These are phyloP conservation scores for Agriopis leucophaearia DNA, from an alignment of 2,888 invertebrate genomes.

Conservation along the genomic window DNA sequence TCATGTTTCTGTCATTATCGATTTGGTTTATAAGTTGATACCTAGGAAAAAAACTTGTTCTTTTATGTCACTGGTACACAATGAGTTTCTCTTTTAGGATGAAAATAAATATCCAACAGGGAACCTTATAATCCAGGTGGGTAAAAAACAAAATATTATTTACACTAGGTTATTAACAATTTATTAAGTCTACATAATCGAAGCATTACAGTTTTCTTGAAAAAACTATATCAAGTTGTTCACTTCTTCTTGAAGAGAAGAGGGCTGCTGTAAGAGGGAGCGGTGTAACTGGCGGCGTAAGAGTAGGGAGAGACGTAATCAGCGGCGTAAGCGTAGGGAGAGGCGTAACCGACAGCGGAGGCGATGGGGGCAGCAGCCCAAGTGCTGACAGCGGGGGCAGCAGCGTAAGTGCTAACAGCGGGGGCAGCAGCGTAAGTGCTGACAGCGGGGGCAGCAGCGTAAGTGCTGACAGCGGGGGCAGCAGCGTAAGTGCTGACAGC, in stretches of 20 bases:
- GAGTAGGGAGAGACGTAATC: constrained; percentile 6
- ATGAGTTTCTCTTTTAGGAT: too few relatives aligned
- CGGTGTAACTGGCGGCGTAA: constrained; percentile 21
- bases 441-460: constrained; percentile 17
- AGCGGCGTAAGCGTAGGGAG: background rate
- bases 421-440: constrained; percentile 6
- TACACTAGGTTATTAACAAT: constrained; percentile 26
- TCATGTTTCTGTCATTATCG: too few relatives aligned
- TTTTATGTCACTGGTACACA: too few relatives aligned
- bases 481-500: constrained; percentile 4
- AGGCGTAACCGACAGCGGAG: background rate
- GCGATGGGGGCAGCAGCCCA: background rate
- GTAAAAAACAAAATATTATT: background rate
- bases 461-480: constrained; percentile 2
- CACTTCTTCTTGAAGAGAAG: constrained; percentile 44
- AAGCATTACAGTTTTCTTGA: constrained; percentile 20
- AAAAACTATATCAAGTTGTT: constrained; percentile 25
- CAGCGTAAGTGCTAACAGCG: background rate
- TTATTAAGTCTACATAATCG: constrained; percentile 24
- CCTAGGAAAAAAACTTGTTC: too few relatives aligned
- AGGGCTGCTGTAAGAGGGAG: constrained; percentile 35
- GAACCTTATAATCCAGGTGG: background rate
- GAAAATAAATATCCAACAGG: too few relatives aligned
- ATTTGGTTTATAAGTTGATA: too few relatives aligned
- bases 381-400: background rate